These are phyloP conservation scores for Riparia riparia DNA, from an alignment of 2,113 vertebrate genomes.

Conservation along the genomic window DNA sequence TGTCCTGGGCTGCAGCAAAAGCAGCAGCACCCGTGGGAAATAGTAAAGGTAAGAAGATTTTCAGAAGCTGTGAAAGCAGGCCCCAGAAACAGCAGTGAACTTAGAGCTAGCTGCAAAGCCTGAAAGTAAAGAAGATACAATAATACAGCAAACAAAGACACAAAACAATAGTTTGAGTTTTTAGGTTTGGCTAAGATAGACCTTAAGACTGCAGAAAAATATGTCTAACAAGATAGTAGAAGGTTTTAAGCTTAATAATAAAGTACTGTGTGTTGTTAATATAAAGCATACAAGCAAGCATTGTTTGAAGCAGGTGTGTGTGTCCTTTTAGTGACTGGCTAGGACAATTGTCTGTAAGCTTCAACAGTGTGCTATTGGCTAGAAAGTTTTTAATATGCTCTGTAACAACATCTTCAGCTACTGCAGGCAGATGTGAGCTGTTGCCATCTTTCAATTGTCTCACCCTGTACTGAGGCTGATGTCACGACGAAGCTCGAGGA, in stretches of 20 bases:
- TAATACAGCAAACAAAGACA: background rate
- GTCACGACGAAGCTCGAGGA: background rate
- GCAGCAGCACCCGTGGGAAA: background rate
- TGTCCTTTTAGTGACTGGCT: background rate
- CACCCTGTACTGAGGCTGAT: background rate
- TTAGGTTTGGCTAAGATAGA: background rate
- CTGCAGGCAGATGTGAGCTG: background rate
- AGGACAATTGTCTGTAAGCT: background rate
- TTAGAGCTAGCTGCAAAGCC: background rate
- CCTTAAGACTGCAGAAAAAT: background rate
- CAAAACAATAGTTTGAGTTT: background rate
- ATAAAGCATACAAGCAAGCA: background rate
- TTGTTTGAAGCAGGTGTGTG: background rate
- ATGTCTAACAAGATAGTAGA: background rate
- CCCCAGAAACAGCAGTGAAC: background rate
- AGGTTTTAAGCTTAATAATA: background rate
- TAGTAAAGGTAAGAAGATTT: background rate
- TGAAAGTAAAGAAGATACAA: background rate
- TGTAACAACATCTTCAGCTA: background rate
- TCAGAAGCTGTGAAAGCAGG: background rate
- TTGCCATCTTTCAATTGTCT: background rate
- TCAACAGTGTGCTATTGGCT: background rate
- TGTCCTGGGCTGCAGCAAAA: background rate
- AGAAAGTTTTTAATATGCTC: background rate
- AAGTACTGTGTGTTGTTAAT: background rate